phyloP scores from a whole-genome alignment of 2,888 invertebrate genomes.

The Nemoura dubitans region DNA sequence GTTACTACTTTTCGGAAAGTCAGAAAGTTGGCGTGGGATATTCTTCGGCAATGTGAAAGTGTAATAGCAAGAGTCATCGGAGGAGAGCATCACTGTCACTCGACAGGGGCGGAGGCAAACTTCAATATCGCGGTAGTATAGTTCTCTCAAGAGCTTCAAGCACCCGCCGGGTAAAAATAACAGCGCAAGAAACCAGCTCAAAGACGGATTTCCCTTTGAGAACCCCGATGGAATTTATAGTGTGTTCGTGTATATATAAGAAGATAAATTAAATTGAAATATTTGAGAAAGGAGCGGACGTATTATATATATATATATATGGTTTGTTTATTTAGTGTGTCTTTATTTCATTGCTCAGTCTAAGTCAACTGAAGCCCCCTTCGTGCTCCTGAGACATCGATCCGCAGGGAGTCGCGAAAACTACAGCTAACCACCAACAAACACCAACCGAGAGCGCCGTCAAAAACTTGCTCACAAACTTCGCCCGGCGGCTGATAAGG shows the following conservation, averaged over 20 bases:
- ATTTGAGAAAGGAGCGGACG: background rate
- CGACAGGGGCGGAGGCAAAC: background rate
- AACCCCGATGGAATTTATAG: conserved; percentile 1
- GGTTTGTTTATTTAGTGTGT: background rate
- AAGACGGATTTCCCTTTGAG: conserved; percentile 3
- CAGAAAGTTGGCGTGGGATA: background rate
- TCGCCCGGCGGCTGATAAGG: background rate
- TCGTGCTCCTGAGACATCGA: background rate
- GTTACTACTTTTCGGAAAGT: background rate
- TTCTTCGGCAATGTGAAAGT: background rate
- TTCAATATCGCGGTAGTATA: background rate
- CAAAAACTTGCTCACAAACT: background rate
- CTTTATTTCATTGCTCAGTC: background rate
- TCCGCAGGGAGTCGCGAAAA: background rate
- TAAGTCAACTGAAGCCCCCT: background rate
- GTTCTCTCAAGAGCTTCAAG: background rate
- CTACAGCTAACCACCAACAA: background rate
- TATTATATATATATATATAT: background rate
- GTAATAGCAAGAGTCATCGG: background rate
- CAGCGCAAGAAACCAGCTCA: background rate
- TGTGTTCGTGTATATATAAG: background rate
- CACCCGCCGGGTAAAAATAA: background rate
- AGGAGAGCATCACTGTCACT: background rate
- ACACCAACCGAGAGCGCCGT: background rate
- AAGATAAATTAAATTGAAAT: conserved; percentile 2